Conservation (phyloP, 2,797 vertebrate genomes). For the Enteromius thamalakanensis region DNA sequence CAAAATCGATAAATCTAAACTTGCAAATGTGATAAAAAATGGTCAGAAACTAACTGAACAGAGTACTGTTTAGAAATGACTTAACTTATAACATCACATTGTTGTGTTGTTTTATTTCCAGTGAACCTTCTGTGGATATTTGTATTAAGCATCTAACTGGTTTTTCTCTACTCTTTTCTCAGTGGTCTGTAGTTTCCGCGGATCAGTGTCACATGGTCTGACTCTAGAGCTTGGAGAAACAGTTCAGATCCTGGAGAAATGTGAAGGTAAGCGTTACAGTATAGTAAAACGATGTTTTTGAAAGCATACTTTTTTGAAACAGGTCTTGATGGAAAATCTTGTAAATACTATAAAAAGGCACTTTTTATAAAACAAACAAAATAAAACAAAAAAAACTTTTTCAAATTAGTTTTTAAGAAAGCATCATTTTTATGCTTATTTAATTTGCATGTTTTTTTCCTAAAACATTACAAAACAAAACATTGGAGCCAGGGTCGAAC, state of each 20-base stretch:
- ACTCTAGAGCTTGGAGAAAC: conserved; percentile 97
- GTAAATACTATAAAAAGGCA: background rate
- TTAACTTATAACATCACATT: background rate
- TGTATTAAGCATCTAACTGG: background rate
- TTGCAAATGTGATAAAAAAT: background rate
- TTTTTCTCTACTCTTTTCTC: conserved; percentile 39
- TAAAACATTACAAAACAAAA: background rate
- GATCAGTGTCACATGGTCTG: conserved; percentile 89
- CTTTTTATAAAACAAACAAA: no score
- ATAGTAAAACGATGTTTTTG: background rate
- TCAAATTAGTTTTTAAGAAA: no score
- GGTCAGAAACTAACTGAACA: no score
- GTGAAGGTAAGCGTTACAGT: conserved; percentile 85
- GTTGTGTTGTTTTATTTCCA: background rate
- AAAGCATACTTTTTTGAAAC: background rate
- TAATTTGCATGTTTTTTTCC: background rate
- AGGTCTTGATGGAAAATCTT: background rate
- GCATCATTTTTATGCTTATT: no score
- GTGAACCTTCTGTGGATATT: background rate
- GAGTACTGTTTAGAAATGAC: background rate
- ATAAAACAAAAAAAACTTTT: no score
- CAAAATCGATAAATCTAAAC: background rate
- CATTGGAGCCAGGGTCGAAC: background rate
- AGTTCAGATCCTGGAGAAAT: conserved; percentile 97
- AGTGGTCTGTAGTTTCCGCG: conserved; percentile 98